Conservation (phyloP, 2,113 vertebrate genomes). For the Numenius arquata region DNA sequence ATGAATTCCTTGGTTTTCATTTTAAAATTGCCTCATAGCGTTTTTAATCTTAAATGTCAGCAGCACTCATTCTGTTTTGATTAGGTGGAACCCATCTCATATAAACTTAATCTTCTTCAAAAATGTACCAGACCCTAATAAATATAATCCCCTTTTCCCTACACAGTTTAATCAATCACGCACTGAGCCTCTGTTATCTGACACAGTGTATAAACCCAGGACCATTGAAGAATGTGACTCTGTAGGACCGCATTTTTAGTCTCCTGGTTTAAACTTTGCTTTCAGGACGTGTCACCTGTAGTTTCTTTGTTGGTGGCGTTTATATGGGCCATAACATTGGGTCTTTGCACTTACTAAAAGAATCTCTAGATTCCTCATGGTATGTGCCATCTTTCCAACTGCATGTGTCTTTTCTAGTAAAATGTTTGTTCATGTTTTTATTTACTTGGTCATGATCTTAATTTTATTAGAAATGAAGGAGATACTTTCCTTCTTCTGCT, state of each 20-base stretch:
- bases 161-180: background rate
- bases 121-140: conserved; percentile 10
- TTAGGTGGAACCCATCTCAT: background rate
- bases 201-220: background rate
- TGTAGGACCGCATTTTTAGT: background rate
- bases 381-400: background rate
- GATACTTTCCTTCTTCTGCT: background rate
- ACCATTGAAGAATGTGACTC: background rate
- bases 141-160: background rate
- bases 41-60: conserved; percentile 41
- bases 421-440: background rate
- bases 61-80: conserved; percentile 18
- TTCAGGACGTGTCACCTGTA: background rate
- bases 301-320: background rate
- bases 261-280: background rate
- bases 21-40: background rate
- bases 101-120: background rate
- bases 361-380: background rate
- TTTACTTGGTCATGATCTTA: background rate
- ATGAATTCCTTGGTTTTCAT: conserved; percentile 5
- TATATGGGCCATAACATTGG: background rate
- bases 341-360: background rate
- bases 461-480: background rate
- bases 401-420: background rate
- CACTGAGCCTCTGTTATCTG: background rate